These are phyloP conservation scores for Tragelaphus oryx DNA, from an alignment of 2,797 vertebrate genomes.

Conservation along the genomic window DNA sequence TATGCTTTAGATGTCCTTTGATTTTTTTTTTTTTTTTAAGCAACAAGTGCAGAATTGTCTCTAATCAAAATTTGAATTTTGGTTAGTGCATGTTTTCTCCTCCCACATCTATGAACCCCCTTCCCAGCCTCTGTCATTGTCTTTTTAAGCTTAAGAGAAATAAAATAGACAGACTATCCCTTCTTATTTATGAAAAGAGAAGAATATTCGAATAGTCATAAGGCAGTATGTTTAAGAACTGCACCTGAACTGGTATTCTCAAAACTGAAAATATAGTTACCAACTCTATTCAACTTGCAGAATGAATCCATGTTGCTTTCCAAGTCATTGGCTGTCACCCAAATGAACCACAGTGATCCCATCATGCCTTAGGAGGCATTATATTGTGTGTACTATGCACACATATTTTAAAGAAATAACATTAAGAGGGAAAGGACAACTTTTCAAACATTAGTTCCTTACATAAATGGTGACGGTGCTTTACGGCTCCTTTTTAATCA, in stretches of 20 bases:
- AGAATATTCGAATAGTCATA: conserved; percentile 64
- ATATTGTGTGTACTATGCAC: not conserved
- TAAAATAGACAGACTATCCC: not conserved
- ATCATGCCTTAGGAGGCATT: conserved; percentile 15
- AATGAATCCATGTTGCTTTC: not conserved
- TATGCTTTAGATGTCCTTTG: not conserved
- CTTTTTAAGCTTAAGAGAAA: conserved; percentile 45
- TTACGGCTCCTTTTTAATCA: conserved; percentile 71
- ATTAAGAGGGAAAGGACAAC: conserved; percentile 45
- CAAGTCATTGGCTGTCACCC: not conserved
- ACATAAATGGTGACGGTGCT: conserved; percentile 17
- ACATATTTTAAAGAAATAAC: conserved; percentile 44
- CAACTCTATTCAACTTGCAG: conserved; percentile 23
- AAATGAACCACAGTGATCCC: not conserved
- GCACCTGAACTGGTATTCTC: conserved; percentile 56
- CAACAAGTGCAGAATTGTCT: not conserved
- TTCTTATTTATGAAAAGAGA: conserved; percentile 30
- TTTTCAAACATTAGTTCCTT: conserved; percentile 47
- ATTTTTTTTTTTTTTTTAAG: not conserved
- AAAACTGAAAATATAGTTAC: conserved; percentile 54
- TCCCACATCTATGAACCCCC: not conserved
- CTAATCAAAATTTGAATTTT: not conserved
- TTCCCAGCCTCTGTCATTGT: not conserved
- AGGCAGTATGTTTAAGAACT: conserved; percentile 74
- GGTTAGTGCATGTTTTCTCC: not conserved